Conservation (phyloP, 2,113 vertebrate genomes). For the Todiramphus saurophagus region DNA sequence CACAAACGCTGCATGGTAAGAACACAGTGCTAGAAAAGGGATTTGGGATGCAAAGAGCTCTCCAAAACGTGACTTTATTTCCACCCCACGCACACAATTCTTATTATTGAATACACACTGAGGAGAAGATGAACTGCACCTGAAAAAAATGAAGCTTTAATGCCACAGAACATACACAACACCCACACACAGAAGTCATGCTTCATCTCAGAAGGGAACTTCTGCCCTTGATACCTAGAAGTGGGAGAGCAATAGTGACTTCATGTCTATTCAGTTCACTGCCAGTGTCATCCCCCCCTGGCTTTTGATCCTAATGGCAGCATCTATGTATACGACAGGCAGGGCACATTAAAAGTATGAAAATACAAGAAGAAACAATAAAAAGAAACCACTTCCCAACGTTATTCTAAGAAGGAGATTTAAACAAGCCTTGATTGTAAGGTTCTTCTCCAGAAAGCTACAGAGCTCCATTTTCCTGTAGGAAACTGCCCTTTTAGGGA, state of each 20-base stretch:
- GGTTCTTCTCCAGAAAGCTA: constrained; percentile 4
- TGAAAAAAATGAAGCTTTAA: neutral
- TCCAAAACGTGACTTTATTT: neutral
- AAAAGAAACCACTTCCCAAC: neutral
- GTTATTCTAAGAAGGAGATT: neutral
- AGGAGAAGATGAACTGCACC: neutral
- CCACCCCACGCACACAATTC: neutral
- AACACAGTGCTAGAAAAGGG: neutral
- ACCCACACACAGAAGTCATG: neutral
- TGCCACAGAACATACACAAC: neutral
- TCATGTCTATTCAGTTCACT: neutral
- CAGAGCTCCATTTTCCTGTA: constrained; percentile 17
- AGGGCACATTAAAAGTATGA: constrained; percentile 2
- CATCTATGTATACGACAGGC: neutral
- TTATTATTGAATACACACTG: neutral
- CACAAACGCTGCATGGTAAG: neutral
- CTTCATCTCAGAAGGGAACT: neutral
- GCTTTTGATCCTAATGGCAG: neutral
- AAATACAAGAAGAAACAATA: constrained; percentile 4
- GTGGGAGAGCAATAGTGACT: neutral
- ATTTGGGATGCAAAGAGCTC: neutral
- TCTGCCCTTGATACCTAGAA: neutral
- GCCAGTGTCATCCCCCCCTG: neutral
- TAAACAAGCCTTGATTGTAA: constrained; percentile 19
- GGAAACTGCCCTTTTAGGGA: constrained; percentile 14